A percentile compares a stretch with the other conserved stretches of the same genome.
Conservation (phyloP, 2,113 vertebrate genomes). For the Lophura nycthemera region DNA sequence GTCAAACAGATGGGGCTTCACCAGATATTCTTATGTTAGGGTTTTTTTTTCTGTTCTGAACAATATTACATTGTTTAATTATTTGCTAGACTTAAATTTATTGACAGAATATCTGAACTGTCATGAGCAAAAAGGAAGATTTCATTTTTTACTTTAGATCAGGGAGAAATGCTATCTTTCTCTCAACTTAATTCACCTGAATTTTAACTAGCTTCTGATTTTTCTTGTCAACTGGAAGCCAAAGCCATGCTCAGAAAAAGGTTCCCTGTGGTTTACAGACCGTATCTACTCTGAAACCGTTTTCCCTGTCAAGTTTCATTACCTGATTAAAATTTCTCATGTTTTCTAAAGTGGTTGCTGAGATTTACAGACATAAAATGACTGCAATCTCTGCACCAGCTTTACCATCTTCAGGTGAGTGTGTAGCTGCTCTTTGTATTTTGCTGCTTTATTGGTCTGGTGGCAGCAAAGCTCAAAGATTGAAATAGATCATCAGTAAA, state of each 20-base stretch:
- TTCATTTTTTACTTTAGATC: neutral
- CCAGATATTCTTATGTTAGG: slow-evolving; percentile 17
- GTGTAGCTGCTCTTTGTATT: neutral
- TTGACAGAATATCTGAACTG: neutral
- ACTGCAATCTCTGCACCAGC: neutral
- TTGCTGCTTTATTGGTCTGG: neutral
- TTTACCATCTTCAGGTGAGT: neutral
- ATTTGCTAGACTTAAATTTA: neutral
- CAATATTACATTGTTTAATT: slow-evolving; percentile 1
- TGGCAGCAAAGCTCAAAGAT: neutral
- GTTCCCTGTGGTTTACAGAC: neutral
- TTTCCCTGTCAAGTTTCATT: neutral
- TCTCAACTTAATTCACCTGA: neutral
- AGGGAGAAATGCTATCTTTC: neutral
- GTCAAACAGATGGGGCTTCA: slow-evolving; percentile 53
- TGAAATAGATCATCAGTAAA: neutral
- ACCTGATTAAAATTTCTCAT: neutral
- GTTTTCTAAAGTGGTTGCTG: neutral
- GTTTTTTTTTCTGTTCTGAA: slow-evolving; percentile 20
- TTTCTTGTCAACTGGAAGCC: neutral
- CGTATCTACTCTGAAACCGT: neutral
- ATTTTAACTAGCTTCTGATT: neutral
- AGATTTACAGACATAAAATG: neutral
- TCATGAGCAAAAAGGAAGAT: neutral
- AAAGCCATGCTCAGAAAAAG: neutral